Base-by-base conservation (phyloP, 2,113 vertebrate genomes). In the Nerophis ophidion region DNA sequence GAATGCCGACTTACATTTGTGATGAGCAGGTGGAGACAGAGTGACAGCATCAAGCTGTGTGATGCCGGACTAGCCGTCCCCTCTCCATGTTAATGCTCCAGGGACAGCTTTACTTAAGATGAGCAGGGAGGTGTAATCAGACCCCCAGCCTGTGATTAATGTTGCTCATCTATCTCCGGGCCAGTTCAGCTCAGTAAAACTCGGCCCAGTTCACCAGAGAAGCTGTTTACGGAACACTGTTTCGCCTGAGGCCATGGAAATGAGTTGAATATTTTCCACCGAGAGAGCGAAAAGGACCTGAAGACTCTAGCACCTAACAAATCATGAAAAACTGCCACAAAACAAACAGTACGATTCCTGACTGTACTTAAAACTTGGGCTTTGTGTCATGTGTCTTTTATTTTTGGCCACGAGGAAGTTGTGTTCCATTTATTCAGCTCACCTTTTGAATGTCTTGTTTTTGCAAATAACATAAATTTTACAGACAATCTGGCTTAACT, bases 71-170 rank as follows among this genome's bases (percentile, higher is more conserved):
- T 44, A 70, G 67, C 66, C 57, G 60, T 47, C 63, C 71, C 73
- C 65, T 76, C 79, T 71, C 63, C 68, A 51, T 75, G 77, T 76
- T 17, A 70, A 52, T 10, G 68, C 80, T 79, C 55, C 59, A 65
- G 87, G 83, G 84, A 75, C 72, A 83, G 86, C 84, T 89, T 87
- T 87, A 83, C 81, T 85, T 76, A 85, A 80, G 76, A 84, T 70
- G 79, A 80, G 75, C 60, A 40, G 72, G 73, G 74, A 79, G 80
- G 70, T 81, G 81, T 82, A 90, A 86, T 86, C 85, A 86, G 70
- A 82, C 81, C 85, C 80, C 78, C 64, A 73, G 85, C 74, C 79
- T 74, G 84, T 85, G 85, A 89, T 89, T 89, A 90, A 89, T 87
- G 81, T 77, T 80, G 72, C 76, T 77, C 72, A 74, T 88, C 79